A percentile compares a stretch with the other conserved stretches of the same genome.
phyloP scores from a whole-genome alignment of 2,113 vertebrate species.

The Lycaon pictus region DNA sequence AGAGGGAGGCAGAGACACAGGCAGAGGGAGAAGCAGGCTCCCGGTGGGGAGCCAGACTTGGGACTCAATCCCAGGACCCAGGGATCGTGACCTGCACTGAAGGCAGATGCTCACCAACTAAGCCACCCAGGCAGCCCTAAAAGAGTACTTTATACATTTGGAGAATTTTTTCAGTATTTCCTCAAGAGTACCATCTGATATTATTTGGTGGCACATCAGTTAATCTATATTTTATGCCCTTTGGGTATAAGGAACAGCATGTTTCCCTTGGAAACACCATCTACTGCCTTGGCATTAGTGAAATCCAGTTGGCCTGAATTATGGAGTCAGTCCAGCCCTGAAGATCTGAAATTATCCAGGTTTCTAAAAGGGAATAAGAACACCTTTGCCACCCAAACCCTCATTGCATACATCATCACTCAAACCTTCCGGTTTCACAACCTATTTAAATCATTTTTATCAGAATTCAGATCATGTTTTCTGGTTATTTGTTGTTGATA shows the following conservation, averaged over 20 bases:
- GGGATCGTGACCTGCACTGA: too few species aligned
- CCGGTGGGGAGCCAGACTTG: too few species aligned
- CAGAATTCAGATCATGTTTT: slow-evolving; percentile 10
- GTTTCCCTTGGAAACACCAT: slow-evolving; percentile 7
- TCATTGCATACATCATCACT: slow-evolving; percentile 56
- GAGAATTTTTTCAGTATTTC: slow-evolving; percentile 29
- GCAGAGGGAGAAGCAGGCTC: too few species aligned
- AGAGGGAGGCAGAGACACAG: too few species aligned
- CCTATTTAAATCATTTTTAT: slow-evolving; percentile 59
- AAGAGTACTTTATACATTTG: slow-evolving; percentile 20
- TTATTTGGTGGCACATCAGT: neutral
- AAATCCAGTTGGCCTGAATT: slow-evolving; percentile 45
- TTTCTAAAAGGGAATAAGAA: slow-evolving; percentile 35
- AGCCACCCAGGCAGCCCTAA: neutral
- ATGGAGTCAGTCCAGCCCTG: neutral
- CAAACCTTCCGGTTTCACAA: slow-evolving; percentile 35
- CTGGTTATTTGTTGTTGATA: neutral
- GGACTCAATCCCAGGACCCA: too few species aligned
- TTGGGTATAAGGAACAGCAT: neutral
- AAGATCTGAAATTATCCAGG: slow-evolving; percentile 54
- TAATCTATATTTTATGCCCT: slow-evolving; percentile 58
- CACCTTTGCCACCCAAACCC: neutral
- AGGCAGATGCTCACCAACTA: too few species aligned
- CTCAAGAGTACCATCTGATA: slow-evolving; percentile 17
- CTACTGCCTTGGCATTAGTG: neutral